Base-by-base conservation (phyloP, 2,113 vertebrate genomes). In the Orthonyx spaldingii region DNA sequence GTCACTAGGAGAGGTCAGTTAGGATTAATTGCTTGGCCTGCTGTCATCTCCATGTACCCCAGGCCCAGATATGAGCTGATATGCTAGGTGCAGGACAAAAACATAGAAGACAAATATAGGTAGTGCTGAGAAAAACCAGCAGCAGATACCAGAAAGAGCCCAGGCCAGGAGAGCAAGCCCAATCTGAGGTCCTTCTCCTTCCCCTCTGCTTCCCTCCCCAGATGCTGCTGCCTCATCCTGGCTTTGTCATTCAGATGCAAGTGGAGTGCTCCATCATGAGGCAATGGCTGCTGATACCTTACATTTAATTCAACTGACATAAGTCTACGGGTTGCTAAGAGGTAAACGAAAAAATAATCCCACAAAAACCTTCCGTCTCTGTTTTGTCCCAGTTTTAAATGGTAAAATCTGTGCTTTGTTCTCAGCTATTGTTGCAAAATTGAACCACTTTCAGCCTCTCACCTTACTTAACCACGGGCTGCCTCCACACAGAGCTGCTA, bases 351-450 rank as follows among this genome's bases (percentile, higher is more conserved):
- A 81, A 83, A n/a, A 50, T 3, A 52, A 87, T 32, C 14, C 21
- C 42, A 59, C 35, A 86, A 66, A 93, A 94, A 59, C 55, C 68
- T 89, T 80, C 86, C 35, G 84, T 71, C 68, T 87, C 82, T 83
- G 33, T 91, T 96, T 95, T 92, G 85, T 88, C 72, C 87, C 82
- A 81, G 30, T 90, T 97, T 86, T 56, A 88, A 84, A 86, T 17
- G 52, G 90, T 59, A 88, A 88, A 96, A 94, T 78, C 68, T 59
- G 35, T 84, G 68, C 90, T 92, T 94, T 93, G 68, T 95, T 96
- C 92, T 86, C 87, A 90, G 85, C 68, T 85, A 28, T 53, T 92
- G 90, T 84, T 94, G 93, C 56, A 86, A 86, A 95, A 92, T 56
- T 35, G 68, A 95, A 93, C 82, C 88, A 60, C 83, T 96, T 93